Base-by-base conservation (phyloP, 2,888 invertebrate genomes). In the Hedychridium roseum region DNA sequence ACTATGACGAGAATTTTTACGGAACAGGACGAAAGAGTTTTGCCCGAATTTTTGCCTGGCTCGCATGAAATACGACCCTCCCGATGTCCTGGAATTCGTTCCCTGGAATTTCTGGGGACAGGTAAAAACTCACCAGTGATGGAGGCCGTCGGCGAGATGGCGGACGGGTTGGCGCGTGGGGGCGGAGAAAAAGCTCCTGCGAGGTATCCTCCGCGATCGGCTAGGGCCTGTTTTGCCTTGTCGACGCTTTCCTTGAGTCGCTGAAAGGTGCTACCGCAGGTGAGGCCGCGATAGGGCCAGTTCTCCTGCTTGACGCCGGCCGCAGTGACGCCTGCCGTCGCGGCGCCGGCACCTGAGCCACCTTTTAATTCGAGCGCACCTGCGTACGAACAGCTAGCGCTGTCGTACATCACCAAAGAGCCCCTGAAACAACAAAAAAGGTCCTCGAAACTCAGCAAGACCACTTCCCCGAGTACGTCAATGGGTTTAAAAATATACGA, bases 171-270 rank as follows among this genome's bases (percentile, higher is more conserved):
- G 41, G 72, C 71, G 41, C 78, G 72, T 35, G 78, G 78, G n/a
- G 78, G 77, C 26, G 78, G 76, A 27, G 78, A 78, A 45, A 78
- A 78, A 43, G 78, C 78, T 12, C 78, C 78, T 20, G 78, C 75
- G 4, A 78, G 64, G 46, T 78, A 78, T 16, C 77, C 74, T 3
- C 77, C 76, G 15, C 78, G 68, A 48, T 78, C 78, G 36, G 74
- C 78, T 32, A 93, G 81, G 0, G 92, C 93, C 1, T 92, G 92
- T 75, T 93, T 93, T 31, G 93, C 93, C 74, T 93, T 93, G 75
- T 93, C 93, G 31, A 93, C 92, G 71, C 92, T 92, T 77, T 93
- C 93, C 70, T 93, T 93, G 54, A 93, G 81, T 76, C 93, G 92
- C 72, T 93, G 92, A 82, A 93, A 93, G 7, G 93, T 93, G 68